Conservation (phyloP, 2,113 vertebrate genomes). For the Rhizomys pruinosus region DNA sequence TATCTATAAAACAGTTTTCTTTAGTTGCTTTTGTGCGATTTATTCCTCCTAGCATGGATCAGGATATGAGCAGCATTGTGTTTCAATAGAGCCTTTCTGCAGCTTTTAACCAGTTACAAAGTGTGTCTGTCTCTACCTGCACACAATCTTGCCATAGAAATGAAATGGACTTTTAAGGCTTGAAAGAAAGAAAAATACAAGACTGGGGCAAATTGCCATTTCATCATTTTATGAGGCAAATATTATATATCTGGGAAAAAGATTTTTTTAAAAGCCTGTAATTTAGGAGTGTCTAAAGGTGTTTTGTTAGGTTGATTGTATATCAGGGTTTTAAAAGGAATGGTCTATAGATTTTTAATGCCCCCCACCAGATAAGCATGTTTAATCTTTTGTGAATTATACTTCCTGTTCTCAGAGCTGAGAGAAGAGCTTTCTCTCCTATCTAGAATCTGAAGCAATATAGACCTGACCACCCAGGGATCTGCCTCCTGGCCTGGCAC, state of each 20-base stretch:
- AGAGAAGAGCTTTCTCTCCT: slow-evolving; percentile 64
- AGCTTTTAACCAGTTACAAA: slow-evolving; percentile 76
- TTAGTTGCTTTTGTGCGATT: slow-evolving; percentile 73
- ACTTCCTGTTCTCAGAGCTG: slow-evolving; percentile 49
- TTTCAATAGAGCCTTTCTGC: slow-evolving; percentile 69
- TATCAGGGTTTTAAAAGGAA: slow-evolving; percentile 70
- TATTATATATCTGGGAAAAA: slow-evolving; percentile 75
- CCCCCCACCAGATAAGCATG: not conserved
- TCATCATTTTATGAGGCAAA: slow-evolving; percentile 73
- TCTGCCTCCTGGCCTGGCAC: slow-evolving; percentile 67
- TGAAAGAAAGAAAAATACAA: slow-evolving; percentile 69
- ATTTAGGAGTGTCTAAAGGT: slow-evolving; percentile 76
- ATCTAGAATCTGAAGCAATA: slow-evolving; percentile 78
- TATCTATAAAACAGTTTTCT: slow-evolving; percentile 69
- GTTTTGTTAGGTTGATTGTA: slow-evolving; percentile 77
- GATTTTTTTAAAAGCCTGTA: slow-evolving; percentile 36
- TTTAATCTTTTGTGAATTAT: slow-evolving; percentile 75
- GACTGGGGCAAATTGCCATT: slow-evolving; percentile 67
- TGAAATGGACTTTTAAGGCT: slow-evolving; percentile 51
- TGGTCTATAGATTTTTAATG: slow-evolving; percentile 76
- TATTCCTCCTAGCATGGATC: slow-evolving; percentile 62
- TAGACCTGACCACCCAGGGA: slow-evolving; percentile 64
- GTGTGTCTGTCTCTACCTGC: slow-evolving; percentile 15
- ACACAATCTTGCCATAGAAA: slow-evolving; percentile 70
- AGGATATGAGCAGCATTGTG: slow-evolving; percentile 63